Base-by-base conservation (phyloP, 2,113 vertebrate genomes). In the Leucopsar rothschildi region DNA sequence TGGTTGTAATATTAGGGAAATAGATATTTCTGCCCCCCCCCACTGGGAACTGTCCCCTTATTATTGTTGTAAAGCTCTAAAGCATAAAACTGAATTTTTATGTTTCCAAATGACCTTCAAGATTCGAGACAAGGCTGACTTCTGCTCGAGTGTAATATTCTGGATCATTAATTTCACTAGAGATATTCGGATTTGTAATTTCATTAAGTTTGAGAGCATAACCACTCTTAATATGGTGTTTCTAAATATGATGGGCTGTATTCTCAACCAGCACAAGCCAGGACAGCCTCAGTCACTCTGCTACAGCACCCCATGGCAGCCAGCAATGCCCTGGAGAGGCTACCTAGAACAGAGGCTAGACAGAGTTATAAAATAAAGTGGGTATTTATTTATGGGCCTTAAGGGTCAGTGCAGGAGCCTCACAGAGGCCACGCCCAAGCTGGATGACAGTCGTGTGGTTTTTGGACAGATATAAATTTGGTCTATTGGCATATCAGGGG, bases 141-240 rank as follows among this genome's bases (percentile, higher is more conserved):
- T 97, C 94, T 96, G 76, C 92, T 96, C 86, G 50, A 93, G 92
- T 97, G 84, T 96, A 98, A 98, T 98, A 98, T 97, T 98, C 98
- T 97, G 97, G 96, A 89, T 97, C 98, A 96, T 98, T 98, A 98
- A 98, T 98, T 98, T 97, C 92, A 96, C 84, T 94, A 92, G 94
- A 93, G 88, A 97, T 96, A 97, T 92, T 97, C 92, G 50, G 39
- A 96, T 97, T 95, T 97, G 92, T 98, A 98, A 97, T 98, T 98
- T 98, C 97, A 98, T 97, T 97, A 97, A 96, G 97, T 97, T 98
- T 98, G 94, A 91, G 91, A 97, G 92, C 88, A 87, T 93, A 96
- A 92, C 71, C 78, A 84, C 93, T 97, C 92, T 96, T 97, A 98
- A 97, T 97, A 94, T 86, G 60, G 12, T 88, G 68, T 96, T 98